A percentile compares a stretch with the other conserved stretches of the same genome.
Evolutionary conservation across 2,797 vertebrate genomes (phyloP).

Genomic region (Thripadectes ignobilis): DNA sequence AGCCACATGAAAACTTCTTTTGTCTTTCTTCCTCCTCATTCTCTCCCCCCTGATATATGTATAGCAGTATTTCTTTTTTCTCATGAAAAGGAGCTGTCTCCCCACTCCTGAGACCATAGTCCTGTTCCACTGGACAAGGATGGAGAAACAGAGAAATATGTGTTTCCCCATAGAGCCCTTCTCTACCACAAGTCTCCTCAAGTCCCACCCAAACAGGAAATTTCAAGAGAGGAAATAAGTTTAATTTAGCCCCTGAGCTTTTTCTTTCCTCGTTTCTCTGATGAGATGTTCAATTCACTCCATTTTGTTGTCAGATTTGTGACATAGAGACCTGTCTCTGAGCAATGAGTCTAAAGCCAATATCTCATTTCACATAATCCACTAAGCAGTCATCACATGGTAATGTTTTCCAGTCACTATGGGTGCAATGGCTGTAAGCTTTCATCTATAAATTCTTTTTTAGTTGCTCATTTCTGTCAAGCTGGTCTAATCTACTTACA

Average conservation of each 20-base stretch:
- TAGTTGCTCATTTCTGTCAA: conserved; percentile 72
- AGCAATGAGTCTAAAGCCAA: conserved; percentile 53
- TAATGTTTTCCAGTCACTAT: conserved; percentile 45
- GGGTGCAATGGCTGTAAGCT: conserved; percentile 60
- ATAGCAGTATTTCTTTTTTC: not conserved
- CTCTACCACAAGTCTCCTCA: not conserved
- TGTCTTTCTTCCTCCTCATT: not conserved
- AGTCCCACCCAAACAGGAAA: not conserved
- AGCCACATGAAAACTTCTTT: not conserved
- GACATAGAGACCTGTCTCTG: conserved; percentile 46
- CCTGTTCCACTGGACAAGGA: not conserved
- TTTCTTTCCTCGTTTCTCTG: not conserved
- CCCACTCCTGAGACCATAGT: not conserved
- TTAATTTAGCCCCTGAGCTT: not conserved
- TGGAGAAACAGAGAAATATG: not conserved
- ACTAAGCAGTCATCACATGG: conserved; percentile 52
- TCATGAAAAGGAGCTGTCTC: not conserved
- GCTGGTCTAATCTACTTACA: conserved; percentile 76
- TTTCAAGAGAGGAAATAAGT: not conserved
- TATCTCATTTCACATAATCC: conserved; percentile 66
- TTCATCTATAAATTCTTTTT: conserved; percentile 72
- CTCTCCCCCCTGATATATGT: not conserved
- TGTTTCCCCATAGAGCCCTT: not conserved
- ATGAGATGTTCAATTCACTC: conserved; percentile 36
- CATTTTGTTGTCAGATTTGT: conserved; percentile 59